Base-by-base conservation (phyloP, 2,113 vertebrate species). In the Petrocephalus microphthalmus region DNA sequence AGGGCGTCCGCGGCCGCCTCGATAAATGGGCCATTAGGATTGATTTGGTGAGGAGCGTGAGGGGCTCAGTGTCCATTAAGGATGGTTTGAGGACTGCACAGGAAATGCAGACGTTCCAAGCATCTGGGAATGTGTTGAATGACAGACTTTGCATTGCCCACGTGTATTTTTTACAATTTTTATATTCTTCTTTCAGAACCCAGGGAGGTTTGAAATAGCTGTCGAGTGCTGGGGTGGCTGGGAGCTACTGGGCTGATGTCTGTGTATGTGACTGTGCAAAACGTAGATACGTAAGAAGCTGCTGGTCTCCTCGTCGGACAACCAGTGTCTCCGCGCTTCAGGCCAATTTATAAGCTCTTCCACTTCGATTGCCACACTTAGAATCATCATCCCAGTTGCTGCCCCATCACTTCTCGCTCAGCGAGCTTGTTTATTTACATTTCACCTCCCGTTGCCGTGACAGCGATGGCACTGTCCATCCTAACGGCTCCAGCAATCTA, bases 1-100 rank as follows among this genome's bases (percentile, higher is more conserved):
- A 88, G 53, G 74, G 81, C 71, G 57, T 49, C 20, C 25, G 20
- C 25, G 47, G 47, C n/a, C 20, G 25, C 53, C 45, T 88, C 82
- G 19, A 88, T 88, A 84, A 71, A 88, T 88, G 52, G 49, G 88
- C 88, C 83, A 37, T 85, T 84, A 85, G 56, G 54, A 88, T 85
- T 88, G 88, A 88, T 88, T 82, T 51, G 82, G 56, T 33, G 47
- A 33, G 25, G 25, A 17, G 60, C 19, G 52, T 22, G 8, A 82
- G 74, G 49, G 22, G 71, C 57, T 33, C 42, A 60, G 29, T 60
- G 57, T 57, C 81, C 25, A 71, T 85, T 85, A 52, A 53, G 54
- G 47, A 52, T 15, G 45, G 45, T 45, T 54, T 64, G 51, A 60
- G 19, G 42, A 37, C 45, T 71, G 13, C 15, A 2, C 15, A 78